Base-by-base conservation (phyloP, 2,113 vertebrate genomes). In the Canis aureus region DNA sequence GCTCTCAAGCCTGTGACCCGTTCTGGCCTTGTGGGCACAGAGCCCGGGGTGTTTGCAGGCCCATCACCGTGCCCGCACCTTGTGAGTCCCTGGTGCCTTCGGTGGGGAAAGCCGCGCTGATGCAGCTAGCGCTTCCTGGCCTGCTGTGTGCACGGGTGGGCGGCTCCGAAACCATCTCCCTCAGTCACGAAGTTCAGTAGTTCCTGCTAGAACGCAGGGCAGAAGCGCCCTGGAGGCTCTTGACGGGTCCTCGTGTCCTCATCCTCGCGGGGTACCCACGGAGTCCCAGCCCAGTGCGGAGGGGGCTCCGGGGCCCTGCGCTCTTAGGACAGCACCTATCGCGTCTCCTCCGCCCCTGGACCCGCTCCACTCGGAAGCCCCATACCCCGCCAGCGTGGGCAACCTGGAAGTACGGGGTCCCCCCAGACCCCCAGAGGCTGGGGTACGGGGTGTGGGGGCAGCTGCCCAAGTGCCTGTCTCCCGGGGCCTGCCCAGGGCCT, bases 261-360 rank as follows among this genome's bases (percentile, higher is more conserved):
- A 27, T 43, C 23, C 25, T 57, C 5, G 19, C 15, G 1, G 4
- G 1, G 11, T 57, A 38, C 32, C 2, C 16, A 57, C 25, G 15
- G 8, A 53, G 20, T 38, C 25, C 35, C 15, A 13, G 17, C 22
- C 4, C 0, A 10, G 16, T 0, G 66, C 4, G 27, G 8, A 4
- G 53, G 27, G 3, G 32, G 55, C 6, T 35, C 1, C 8, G 49
- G 20, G 80, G 20, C 13, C 22, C 38, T 62, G 57, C 1, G 1
- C 22, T 19, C 67, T 51, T 84, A 29, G 29, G 23, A 13, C 6
- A 2, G 35, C 59, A 57, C 59, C 29, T 2, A 0, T 0, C 7
- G 16, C 0, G 0, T 8, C 20, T 10, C 0, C 4, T 27, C 80
- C 3, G 2, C 0, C 1, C 19, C 32, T 57, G 27, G 11, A 51